Conservation (phyloP, 2,797 vertebrate species). For the Myripristis jacobus region DNA sequence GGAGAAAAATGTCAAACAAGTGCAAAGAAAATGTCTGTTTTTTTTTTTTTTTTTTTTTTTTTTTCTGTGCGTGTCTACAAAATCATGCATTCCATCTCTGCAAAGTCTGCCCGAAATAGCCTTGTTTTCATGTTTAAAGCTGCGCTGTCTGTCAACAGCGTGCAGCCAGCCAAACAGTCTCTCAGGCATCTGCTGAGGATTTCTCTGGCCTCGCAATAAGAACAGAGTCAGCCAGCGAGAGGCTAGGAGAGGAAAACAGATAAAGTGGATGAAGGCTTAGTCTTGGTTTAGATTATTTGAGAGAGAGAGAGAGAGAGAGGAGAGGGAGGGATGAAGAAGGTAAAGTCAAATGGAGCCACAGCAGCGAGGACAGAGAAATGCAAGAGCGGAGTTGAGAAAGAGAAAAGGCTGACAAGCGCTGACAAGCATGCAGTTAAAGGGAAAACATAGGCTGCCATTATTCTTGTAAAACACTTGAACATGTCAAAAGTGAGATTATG, state of each 20-base stretch:
- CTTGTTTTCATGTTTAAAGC: slow-evolving; percentile 62
- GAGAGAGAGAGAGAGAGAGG: slow-evolving; percentile 1
- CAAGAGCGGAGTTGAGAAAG: slow-evolving; percentile 3
- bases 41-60: background rate
- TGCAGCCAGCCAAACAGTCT: slow-evolving; percentile 48
- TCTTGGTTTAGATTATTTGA: slow-evolving; percentile 37
- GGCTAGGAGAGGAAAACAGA: slow-evolving; percentile 24
- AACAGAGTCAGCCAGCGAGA: slow-evolving; percentile 29
- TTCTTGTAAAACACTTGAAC: slow-evolving; percentile 8
- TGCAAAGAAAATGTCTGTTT: slow-evolving; percentile 25
- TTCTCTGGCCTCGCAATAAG: slow-evolving; percentile 36
- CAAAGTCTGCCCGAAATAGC: slow-evolving; percentile 50
- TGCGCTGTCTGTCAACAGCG: slow-evolving; percentile 64
- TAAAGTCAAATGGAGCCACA: no score
- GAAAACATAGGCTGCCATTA: slow-evolving; percentile 18
- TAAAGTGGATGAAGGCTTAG: slow-evolving; percentile 45
- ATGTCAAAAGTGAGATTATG: slow-evolving; percentile 1
- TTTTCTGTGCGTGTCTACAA: slow-evolving; percentile 31
- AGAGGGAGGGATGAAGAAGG: slow-evolving; percentile 6
- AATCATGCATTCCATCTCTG: slow-evolving; percentile 41
- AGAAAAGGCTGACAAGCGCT: slow-evolving; percentile 10
- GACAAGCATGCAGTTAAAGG: slow-evolving; percentile 15
- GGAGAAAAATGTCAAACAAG: slow-evolving; percentile 65
- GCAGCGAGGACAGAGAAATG: slow-evolving; percentile 11
- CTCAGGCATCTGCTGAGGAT: slow-evolving; percentile 62